A percentile compares a stretch with the other conserved stretches of the same genome.
phyloP scores from a whole-genome alignment of 2,113 vertebrate genomes.

The Anser brachyrhynchus region DNA sequence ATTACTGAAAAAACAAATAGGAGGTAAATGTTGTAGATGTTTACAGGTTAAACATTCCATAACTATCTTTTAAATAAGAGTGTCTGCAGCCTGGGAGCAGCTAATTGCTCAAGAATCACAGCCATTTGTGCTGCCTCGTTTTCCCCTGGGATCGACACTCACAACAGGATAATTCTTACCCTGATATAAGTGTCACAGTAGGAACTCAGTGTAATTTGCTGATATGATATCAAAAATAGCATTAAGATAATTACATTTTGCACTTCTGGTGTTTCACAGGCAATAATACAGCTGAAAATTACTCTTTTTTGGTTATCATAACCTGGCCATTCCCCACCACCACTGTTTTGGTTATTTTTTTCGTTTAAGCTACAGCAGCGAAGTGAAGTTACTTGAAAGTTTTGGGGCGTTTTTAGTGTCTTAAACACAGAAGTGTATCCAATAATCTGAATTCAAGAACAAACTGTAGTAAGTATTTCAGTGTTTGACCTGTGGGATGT shows the following conservation, averaged over 20 bases:
- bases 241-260: slow-evolving; percentile 83
- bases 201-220: slow-evolving; percentile 79
- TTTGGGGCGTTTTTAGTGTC: not conserved
- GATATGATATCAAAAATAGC: slow-evolving; percentile 85
- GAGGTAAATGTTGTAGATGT: slow-evolving; percentile 62
- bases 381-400: slow-evolving; percentile 59
- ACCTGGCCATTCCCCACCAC: slow-evolving; percentile 35
- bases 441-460: not conserved
- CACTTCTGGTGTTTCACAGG: slow-evolving; percentile 77
- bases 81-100: slow-evolving; percentile 49
- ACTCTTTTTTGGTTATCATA: slow-evolving; percentile 11
- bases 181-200: slow-evolving; percentile 74
- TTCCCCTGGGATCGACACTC: slow-evolving; percentile 69
- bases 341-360: not conserved
- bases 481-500: not conserved
- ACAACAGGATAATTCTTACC: slow-evolving; percentile 77
- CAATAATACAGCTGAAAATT: slow-evolving; percentile 71
- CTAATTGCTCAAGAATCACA: slow-evolving; percentile 74
- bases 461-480: not conserved
- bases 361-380: slow-evolving; percentile 26
- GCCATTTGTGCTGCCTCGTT: slow-evolving; percentile 61
- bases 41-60: slow-evolving; percentile 75
- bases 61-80: slow-evolving; percentile 54
- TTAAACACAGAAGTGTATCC: slow-evolving; percentile 48
- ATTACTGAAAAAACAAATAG: slow-evolving; percentile 68